Percentiles rank a stretch among this genome's conserved stretches.
Conservation (phyloP, 2,888 invertebrate species). For the Tenthredo livida region DNA sequence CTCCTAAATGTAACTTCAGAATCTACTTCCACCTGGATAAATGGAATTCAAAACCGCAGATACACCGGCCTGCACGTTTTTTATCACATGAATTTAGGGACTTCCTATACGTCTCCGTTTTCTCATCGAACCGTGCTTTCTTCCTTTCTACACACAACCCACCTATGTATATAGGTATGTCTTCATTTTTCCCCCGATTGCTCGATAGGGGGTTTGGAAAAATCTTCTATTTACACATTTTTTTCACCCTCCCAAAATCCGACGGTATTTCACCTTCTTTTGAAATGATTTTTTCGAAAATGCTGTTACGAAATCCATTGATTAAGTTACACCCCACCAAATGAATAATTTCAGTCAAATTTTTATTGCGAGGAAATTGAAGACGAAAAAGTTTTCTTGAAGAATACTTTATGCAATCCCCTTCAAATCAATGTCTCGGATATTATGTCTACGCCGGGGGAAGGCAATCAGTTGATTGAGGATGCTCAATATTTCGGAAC, state of each 20-base stretch:
- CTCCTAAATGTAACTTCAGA: slow-evolving; percentile 54
- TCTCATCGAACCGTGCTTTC: not conserved
- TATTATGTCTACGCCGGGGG: not conserved
- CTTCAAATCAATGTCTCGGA: not conserved
- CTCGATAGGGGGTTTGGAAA: not conserved
- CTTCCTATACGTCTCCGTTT: slow-evolving; percentile 22
- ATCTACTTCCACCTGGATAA: slow-evolving; percentile 41
- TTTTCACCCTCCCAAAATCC: not conserved
- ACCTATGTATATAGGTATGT: not conserved
- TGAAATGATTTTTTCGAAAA: not conserved
- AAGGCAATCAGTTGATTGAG: not conserved
- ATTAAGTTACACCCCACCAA: not conserved
- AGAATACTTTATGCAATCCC: not conserved
- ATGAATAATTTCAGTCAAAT: not conserved
- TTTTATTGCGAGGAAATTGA: not conserved
- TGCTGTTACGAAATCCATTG: not conserved
- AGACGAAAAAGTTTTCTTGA: not conserved
- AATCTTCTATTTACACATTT: not conserved
- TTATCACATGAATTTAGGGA: slow-evolving; percentile 38
- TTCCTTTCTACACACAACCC: not conserved
- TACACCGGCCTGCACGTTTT: not conserved
- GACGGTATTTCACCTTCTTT: not conserved
- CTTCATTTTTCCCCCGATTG: not conserved
- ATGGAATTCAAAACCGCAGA: slow-evolving; percentile 35
- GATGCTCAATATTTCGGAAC: not conserved